Base-by-base conservation (phyloP, 2,888 invertebrate genomes). In the Fragum whitleyi region DNA sequence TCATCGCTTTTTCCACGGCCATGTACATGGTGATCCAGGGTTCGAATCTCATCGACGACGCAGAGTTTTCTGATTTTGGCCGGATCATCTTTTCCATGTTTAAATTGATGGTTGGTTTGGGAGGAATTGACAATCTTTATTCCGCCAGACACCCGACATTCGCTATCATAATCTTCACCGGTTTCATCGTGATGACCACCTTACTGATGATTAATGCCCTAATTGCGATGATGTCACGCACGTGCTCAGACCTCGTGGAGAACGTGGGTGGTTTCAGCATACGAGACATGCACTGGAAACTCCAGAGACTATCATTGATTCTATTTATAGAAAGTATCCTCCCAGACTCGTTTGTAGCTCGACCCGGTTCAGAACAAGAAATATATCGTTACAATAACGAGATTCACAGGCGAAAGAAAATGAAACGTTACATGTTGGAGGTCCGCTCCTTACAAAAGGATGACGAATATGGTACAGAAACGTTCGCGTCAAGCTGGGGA, bases 191-290 rank as follows among this genome's bases (percentile, higher is more conserved):
- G 11, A 70, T 90, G 29, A 89, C 89, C 26, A 88, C 87, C 11
- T 70, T 90, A 7, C 79, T 90, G 21, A 82, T 89, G 84, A 62
- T 90, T 5, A 90, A 90, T 73, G 85, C 88, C 0, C 83, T 90
- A 19, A 89, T 90, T 29, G 90, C 90, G 9, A 86, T 89, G 87
- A 87, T 90, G 86, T 87, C 87, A 19, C 77, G 85, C 36, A 89
- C 89, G 2, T 89, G 89, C 67, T 73, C 81, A 6, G 83, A 86
- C 14, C 83, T 89, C 0, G 76, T 86, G 1, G 81, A 85, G 28
- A 86, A 88, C 72, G 75, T 80, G 3, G 78, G 74, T 5, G 67
- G 74, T n/a, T 53, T 82, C 5, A 77, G 69, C 28, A 65, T 81
- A 62, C 83, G 78, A 29, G 81, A 83, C 36, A 76, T 76, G 28